Evolutionary conservation across 2,113 vertebrate species (phyloP), one percentile per base, ranked within the genome.

Genomic region (Pterocles burchelli): DNA sequence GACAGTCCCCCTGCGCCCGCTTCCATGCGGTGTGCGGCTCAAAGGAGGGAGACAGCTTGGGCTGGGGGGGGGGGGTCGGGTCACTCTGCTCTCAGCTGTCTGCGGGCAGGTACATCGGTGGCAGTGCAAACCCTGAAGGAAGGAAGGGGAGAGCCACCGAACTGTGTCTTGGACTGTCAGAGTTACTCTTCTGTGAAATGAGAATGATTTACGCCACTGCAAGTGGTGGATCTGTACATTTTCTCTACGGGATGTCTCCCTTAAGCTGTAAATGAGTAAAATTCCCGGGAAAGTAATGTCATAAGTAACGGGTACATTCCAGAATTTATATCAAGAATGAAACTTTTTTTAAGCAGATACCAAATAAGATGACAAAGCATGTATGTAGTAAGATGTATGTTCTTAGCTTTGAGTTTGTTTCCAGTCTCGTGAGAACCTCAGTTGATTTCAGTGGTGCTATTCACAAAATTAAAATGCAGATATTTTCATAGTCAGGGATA

Each of bases 201-300:
- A 7, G 43, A 16, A 1, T 0, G 33, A 2, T 14, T 49, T 7
- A 11, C 24, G 1, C 34, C 14, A 1, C 58, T 46, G 77, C n/a
- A 0, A 17, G 66, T 2, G 19, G 9, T 7, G 33, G 33, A 2
- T 49, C 67, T 33, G 62, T 46, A 2, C 19, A 0, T 58, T 58
- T 45, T 28, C 17, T 8, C 0, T 45, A 0, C 29, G 20, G 59
- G 31, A 0, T 73, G 14, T 15, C 58, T 52, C 28, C 19, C n/a
- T 24, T 2, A 31, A 13, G 3, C 38, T 68, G 20, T 8, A 41
- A 33, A 6, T 31, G 36, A 26, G 8, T 29, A 26, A 34, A 74
- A 74, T 63, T 34, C 11, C 16, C 0, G 3, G 48, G 17, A 13
- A 82, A 43, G 52, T 22, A 25, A 10, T 7, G 43, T 13, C n/a